These are phyloP conservation scores for Ditylenchus weischeri DNA, from an alignment of 2,888 invertebrate species.

Conservation along the genomic window DNA sequence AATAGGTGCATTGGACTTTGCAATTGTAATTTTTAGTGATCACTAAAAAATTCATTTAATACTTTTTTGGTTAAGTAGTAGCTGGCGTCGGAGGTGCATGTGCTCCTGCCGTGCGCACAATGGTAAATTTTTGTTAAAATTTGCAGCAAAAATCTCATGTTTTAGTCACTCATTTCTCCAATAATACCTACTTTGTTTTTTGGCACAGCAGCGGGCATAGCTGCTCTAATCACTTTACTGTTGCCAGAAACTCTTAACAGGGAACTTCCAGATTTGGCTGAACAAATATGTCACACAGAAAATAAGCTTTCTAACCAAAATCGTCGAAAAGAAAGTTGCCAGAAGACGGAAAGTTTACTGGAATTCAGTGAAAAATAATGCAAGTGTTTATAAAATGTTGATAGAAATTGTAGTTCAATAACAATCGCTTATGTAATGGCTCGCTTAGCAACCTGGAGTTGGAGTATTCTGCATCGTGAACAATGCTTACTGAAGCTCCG, in stretches of 20 bases:
- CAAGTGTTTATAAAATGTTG: too few species aligned
- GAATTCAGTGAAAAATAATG: too few species aligned
- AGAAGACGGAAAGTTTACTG: too few species aligned
- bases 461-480: too few species aligned
- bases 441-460: too few species aligned
- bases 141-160: background rate
- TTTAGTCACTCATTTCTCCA: slow-evolving; percentile 6
- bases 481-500: too few species aligned
- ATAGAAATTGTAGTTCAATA: too few species aligned
- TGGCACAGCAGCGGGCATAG: slow-evolving; percentile 5
- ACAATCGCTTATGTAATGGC: too few species aligned
- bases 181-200: slow-evolving; percentile 1
- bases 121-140: slow-evolving; percentile 5
- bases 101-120: background rate
- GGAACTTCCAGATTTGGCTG: slow-evolving; percentile 2
- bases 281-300: background rate
- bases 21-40: background rate
- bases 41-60: background rate
- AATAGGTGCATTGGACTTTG: slow-evolving; percentile 22
- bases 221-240: background rate
- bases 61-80: background rate
- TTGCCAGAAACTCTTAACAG: slow-evolving; percentile 8
- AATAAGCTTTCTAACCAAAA: too few species aligned
- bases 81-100: slow-evolving; percentile 5
- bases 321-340: too few species aligned